phyloP scores from a whole-genome alignment of 2,888 invertebrate genomes.

The Tachina lurida region DNA sequence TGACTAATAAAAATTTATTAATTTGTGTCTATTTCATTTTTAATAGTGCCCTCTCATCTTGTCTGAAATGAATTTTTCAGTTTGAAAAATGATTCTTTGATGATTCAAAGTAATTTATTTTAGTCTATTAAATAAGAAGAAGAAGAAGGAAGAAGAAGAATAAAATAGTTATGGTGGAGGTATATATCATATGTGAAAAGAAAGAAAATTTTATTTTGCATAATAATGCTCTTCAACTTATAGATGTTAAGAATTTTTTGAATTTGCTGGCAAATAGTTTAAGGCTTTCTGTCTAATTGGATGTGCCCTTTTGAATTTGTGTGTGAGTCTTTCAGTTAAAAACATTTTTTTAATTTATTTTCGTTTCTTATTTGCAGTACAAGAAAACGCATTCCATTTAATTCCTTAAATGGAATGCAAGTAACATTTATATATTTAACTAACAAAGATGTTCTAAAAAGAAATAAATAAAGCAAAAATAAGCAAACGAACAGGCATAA shows the following conservation, averaged over 20 bases:
- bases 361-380: no score
- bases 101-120: slow-evolving; percentile 57
- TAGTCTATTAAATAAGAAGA: not conserved
- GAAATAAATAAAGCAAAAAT: no score
- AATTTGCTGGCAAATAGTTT: slow-evolving; percentile 14
- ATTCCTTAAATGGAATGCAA: no score
- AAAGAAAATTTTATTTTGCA: not conserved
- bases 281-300: not conserved
- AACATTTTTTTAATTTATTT: not conserved
- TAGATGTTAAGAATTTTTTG: not conserved
- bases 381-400: no score
- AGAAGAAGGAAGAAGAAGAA: not conserved
- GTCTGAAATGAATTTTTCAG: slow-evolving; percentile 19
- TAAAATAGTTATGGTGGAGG: not conserved
- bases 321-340: not conserved
- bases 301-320: not conserved
- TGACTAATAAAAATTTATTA: slow-evolving; percentile 65
- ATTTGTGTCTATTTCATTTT: slow-evolving; percentile 14
- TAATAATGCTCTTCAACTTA: not conserved
- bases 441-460: no score
- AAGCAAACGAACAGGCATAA: no score
- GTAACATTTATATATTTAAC: no score
- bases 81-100: slow-evolving; percentile 65
- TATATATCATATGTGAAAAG: not conserved
- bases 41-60: not conserved